These are phyloP conservation scores for Antedon mediterranea DNA, from an alignment of 53 echinoderm and acorn worm species.

Conservation along the genomic window DNA sequence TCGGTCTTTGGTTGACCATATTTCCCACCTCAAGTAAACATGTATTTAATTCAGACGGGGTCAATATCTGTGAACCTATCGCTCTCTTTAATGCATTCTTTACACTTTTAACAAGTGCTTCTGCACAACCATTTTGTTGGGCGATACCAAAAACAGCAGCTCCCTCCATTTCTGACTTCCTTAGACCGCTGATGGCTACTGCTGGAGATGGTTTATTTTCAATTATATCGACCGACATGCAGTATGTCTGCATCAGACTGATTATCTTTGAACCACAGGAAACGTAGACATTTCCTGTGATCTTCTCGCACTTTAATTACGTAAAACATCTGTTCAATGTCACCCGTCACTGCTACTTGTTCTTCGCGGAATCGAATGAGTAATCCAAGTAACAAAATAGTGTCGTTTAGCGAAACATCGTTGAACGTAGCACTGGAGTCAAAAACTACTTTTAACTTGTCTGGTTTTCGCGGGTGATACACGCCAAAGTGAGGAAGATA, in stretches of 20 bases:
- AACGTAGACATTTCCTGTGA: constrained; percentile 12
- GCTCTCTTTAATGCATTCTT: neutral
- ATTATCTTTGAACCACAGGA: constrained; percentile 14
- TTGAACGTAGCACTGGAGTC: constrained; percentile 12
- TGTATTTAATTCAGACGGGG: neutral
- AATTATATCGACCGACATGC: constrained; percentile 14
- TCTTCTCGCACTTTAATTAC: constrained; percentile 13
- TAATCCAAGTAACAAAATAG: constrained; percentile 11
- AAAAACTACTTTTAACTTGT: neutral
- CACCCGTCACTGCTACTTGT: constrained; percentile 9
- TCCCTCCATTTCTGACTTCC: constrained; percentile 4
- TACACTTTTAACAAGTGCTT: neutral
- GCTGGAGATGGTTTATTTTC: constrained; percentile 8
- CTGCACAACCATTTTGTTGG: neutral
- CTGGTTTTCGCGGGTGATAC: constrained; percentile 13
- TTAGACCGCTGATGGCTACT: constrained; percentile 11
- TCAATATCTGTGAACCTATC: neutral
- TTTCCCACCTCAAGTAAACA: neutral
- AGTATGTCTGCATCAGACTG: constrained; percentile 8
- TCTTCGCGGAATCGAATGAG: constrained; percentile 10
- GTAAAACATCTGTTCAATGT: constrained; percentile 10
- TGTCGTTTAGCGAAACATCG: constrained; percentile 15
- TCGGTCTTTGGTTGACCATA: neutral
- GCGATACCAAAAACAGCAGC: constrained; percentile 7
- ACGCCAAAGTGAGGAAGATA: constrained; percentile 12